phyloP scores from a whole-genome alignment of 1,140 invertebrate genomes.

The Pseudomyrmex sp. region DNA sequence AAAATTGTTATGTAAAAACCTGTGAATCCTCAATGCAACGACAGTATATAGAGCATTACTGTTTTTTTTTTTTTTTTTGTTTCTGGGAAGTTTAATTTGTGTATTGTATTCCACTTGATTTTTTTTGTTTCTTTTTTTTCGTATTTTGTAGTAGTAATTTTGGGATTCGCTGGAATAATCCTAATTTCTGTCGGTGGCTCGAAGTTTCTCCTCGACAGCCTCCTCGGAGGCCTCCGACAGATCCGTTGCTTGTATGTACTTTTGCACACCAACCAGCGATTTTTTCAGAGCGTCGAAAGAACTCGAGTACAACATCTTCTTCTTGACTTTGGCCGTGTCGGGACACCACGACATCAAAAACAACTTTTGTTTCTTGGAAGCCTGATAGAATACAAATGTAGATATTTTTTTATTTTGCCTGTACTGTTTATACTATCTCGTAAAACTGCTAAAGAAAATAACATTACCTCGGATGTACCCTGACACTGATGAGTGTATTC shows the following conservation, averaged over 20 bases:
- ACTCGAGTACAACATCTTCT: conserved; percentile 99
- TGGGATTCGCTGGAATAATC: conserved; percentile 75
- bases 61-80: conserved; percentile 64
- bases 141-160: conserved; percentile 69
- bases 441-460: neutral
- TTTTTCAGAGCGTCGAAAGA: conserved; percentile 98
- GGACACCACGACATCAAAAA: conserved; percentile 99
- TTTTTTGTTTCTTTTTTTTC: conserved; percentile 64
- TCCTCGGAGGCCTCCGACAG: conserved; percentile 95
- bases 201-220: conserved; percentile 96
- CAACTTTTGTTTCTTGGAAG: conserved; percentile 97
- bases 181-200: conserved; percentile 96
- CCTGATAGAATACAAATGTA: conserved; percentile 79
- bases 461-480: conserved; percentile 92
- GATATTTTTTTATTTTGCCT: too few species aligned
- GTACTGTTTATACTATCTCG: too few species aligned
- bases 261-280: conserved; percentile 97
- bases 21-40: conserved; percentile 80
- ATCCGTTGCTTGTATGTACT: conserved; percentile 98
- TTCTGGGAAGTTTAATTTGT: conserved; percentile 79
- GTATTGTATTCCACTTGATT: conserved; percentile 79
- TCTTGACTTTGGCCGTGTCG: conserved; percentile 98
- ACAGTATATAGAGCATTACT: conserved; percentile 80
- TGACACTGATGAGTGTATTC: conserved; percentile 98
- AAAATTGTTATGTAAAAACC: conserved; percentile 82